These are phyloP conservation scores for Leptoclinus maculatus DNA, from an alignment of 2,797 vertebrate species.

Conservation along the genomic window DNA sequence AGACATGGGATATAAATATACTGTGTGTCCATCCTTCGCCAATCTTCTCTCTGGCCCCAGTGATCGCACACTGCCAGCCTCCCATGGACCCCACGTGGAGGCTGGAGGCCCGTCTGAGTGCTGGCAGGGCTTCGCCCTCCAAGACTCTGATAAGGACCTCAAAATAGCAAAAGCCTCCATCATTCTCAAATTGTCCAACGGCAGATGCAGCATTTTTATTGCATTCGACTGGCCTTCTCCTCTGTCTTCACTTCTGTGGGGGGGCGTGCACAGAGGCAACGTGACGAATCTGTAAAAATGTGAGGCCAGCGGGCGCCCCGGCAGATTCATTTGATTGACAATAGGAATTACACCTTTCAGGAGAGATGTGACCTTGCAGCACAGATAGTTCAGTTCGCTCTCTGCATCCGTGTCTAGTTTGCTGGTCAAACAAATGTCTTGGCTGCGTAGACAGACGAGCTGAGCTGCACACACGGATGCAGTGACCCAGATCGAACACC, in stretches of 20 bases:
- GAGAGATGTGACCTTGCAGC: slow-evolving; percentile 38
- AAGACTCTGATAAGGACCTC: slow-evolving; percentile 69
- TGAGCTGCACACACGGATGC: slow-evolving; percentile 38
- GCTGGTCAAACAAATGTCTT: slow-evolving; percentile 62
- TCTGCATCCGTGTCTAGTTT: slow-evolving; percentile 43
- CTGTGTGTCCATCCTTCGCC: slow-evolving; percentile 72
- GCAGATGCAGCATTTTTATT: slow-evolving; percentile 34
- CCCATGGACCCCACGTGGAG: slow-evolving; percentile 35
- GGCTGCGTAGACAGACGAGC: slow-evolving; percentile 33
- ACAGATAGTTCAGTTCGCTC: slow-evolving; percentile 21
- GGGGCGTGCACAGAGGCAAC: neutral
- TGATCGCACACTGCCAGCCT: slow-evolving; percentile 51
- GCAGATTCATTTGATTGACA: slow-evolving; percentile 35
- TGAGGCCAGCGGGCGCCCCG: neutral
- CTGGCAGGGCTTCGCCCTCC: slow-evolving; percentile 40
- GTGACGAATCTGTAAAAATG: slow-evolving; percentile 22
- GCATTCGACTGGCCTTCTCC: slow-evolving; percentile 35
- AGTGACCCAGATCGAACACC: slow-evolving; percentile 66
- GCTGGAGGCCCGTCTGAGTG: slow-evolving; percentile 56
- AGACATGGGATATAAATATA: slow-evolving; percentile 84
- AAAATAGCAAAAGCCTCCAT: slow-evolving; percentile 64
- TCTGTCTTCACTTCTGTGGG: slow-evolving; percentile 9
- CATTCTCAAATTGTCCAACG: slow-evolving; percentile 41
- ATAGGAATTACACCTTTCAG: slow-evolving; percentile 24
- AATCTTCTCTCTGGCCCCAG: slow-evolving; percentile 60